A percentile compares a stretch with the other conserved stretches of the same genome.
phyloP scores from a whole-genome alignment of 2,888 invertebrate genomes.

The Lamellibrachia satsuma region DNA sequence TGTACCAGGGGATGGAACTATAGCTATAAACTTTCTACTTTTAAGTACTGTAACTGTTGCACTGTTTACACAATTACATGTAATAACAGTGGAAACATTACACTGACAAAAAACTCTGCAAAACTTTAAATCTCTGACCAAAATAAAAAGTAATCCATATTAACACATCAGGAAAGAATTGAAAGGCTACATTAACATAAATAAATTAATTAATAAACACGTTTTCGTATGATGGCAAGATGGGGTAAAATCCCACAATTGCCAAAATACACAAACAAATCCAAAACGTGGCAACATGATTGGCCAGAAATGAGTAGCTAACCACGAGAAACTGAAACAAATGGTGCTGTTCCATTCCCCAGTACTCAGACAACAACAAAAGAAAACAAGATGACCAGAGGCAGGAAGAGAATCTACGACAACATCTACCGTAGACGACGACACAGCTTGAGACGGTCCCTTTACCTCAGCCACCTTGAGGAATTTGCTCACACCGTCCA shows the following conservation, averaged over 20 bases:
- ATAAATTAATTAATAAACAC: background rate
- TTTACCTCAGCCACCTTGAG: slow-evolving; percentile 77
- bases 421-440: slow-evolving; percentile 17
- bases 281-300: background rate
- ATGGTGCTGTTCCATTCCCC: background rate
- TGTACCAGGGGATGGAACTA: background rate
- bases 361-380: background rate
- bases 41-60: too few relatives aligned
- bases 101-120: background rate
- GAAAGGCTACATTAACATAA: background rate
- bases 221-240: background rate
- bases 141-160: background rate
- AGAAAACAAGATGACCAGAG: background rate
- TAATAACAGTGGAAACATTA: background rate
- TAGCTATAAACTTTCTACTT: background rate
- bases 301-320: background rate
- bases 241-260: background rate
- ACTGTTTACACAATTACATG: background rate
- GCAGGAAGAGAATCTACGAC: background rate
- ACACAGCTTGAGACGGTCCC: background rate
- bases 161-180: background rate
- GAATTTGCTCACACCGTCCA: slow-evolving; percentile 93
- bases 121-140: background rate
- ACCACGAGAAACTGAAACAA: background rate
- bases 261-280: background rate